phyloP scores from a whole-genome alignment of 2,113 vertebrate species.

The Coracopsis vasa region DNA sequence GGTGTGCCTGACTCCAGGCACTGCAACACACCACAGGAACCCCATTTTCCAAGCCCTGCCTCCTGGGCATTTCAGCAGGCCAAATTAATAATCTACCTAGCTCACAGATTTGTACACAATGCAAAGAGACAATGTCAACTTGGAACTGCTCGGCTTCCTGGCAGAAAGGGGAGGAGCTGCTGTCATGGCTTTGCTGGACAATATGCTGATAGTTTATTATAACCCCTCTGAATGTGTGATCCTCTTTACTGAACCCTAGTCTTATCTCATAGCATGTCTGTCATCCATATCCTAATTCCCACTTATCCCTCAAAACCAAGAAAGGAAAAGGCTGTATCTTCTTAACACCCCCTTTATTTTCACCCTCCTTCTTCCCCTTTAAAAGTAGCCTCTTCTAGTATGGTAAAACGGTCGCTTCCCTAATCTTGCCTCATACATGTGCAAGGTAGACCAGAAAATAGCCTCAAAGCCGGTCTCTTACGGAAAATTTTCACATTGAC shows the following conservation, averaged over 20 bases:
- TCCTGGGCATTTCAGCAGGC: background rate
- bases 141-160: background rate
- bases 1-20: background rate
- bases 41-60: background rate
- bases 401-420: background rate
- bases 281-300: background rate
- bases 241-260: background rate
- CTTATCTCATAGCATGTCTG: background rate
- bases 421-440: background rate
- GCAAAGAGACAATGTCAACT: background rate
- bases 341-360: background rate
- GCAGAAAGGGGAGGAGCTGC: background rate
- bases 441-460: background rate
- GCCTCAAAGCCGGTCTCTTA: slow-evolving; percentile 65
- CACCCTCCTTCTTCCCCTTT: background rate
- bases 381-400: background rate
- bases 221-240: accelerated
- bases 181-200: background rate
- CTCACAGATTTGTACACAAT: background rate
- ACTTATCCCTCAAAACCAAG: background rate
- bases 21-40: background rate
- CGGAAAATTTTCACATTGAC: slow-evolving; percentile 97
- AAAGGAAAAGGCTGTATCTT: background rate
- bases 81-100: background rate
- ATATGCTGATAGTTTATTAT: background rate